Conservation (phyloP, 1,140 invertebrate genomes). For the Metaphire vulgaris region DNA sequence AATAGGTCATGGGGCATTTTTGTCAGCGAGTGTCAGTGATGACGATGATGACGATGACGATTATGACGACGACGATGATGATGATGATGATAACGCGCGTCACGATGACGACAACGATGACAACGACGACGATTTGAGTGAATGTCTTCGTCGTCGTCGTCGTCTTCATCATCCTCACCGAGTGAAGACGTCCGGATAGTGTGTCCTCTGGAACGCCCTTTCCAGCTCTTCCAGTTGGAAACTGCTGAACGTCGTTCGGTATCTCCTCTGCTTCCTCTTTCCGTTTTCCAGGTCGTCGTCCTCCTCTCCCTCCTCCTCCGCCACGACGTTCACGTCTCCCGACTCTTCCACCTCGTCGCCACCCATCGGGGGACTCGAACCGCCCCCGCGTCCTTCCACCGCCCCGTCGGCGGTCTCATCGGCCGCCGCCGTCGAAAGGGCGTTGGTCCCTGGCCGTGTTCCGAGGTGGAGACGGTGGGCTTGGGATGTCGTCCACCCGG, state of each 20-base stretch:
- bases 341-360: neutral
- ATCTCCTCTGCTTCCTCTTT: constrained; percentile 25
- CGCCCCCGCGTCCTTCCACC: neutral
- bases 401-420: too few relatives aligned
- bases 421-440: too few relatives aligned
- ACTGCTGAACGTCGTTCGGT: constrained; percentile 91
- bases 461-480: too few relatives aligned
- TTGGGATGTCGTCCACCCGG: too few relatives aligned
- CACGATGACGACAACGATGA: neutral
- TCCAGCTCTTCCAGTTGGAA: constrained; percentile 96
- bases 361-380: neutral
- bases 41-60: neutral
- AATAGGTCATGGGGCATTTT: constrained; percentile 40
- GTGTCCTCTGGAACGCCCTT: constrained; percentile 96
- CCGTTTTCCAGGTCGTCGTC: neutral
- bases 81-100: neutral
- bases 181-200: constrained; percentile 83
- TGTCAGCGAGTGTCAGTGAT: neutral
- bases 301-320: neutral
- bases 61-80: neutral
- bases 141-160: neutral
- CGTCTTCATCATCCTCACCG: constrained; percentile 1
- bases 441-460: too few relatives aligned
- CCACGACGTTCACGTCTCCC: neutral
- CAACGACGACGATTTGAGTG: neutral